Base-by-base conservation (phyloP, 1,140 invertebrate species). In the Vanessa tameamea region DNA sequence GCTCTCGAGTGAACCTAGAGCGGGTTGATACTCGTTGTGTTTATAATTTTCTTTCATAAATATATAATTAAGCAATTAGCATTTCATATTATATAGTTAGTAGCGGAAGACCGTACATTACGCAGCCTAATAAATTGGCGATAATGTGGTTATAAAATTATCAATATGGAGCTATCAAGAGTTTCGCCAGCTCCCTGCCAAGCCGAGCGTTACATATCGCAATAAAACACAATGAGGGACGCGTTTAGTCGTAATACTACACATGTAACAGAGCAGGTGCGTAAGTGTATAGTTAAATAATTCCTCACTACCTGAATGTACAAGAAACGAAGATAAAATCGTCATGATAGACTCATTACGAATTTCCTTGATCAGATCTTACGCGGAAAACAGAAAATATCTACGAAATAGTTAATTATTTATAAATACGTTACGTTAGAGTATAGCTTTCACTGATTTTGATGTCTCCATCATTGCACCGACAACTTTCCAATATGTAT, bases 401-500 rank as follows among this genome's bases (percentile, higher is more conserved):
- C 47, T 14, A 48, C 12, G 47, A 51, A 67, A 68, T 0, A 57
- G 53, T 51, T 31, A 23, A 23, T 57, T 57, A 57, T 57, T 50
- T 65, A 65, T 64, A 68, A 68, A 57, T 20, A 57, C n/a, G 47
- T 55, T 14, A 68, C 66, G 66, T 68, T 53, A 68, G 37, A 76
- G 64, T 75, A 77, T 76, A 65, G 83, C 84, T 87, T 87, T 87
- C 86, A 84, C 83, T 80, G 51, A 71, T 72, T 78, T 75, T 73
- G 77, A 87, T 82, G 87, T 87, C 87, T 88, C 84, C 86, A 90
- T 87, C 84, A 87, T 83, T 85, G 81, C 78, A 80, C 79, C 78
- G 80, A 79, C 81, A 78, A 89, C 88, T 90, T 90, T 90, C 88
- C 84, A 90, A 90, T 85, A 83, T 76, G 79, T 77, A 82, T 85